These are phyloP conservation scores for Saimiri boliviensis DNA, from an alignment of 2,113 vertebrate species.

Conservation along the genomic window DNA sequence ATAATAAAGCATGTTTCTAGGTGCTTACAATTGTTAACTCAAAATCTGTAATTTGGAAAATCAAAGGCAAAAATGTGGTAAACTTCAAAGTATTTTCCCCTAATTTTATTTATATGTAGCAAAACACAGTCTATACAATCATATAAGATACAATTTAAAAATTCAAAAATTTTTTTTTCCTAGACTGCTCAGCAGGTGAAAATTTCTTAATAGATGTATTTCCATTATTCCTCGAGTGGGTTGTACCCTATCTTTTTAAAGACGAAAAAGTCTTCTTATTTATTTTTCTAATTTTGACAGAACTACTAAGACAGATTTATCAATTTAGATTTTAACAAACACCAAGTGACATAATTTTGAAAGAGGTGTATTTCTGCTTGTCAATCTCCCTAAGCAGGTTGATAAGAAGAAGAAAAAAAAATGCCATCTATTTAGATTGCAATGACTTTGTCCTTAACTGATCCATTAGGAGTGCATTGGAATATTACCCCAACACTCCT, in stretches of 20 bases:
- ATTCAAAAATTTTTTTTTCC: neutral
- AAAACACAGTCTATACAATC: neutral
- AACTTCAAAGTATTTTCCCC: neutral
- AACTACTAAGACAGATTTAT: neutral
- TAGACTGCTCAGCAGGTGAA: neutral
- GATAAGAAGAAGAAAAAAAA: neutral
- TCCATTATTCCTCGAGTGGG: neutral
- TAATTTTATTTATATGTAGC: neutral
- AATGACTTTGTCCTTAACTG: neutral
- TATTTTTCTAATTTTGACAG: neutral
- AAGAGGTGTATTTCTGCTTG: neutral
- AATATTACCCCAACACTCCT: neutral
- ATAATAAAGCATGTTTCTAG: neutral
- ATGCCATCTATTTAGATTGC: neutral
- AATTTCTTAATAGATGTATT: neutral
- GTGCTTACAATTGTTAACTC: neutral
- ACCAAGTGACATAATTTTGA: neutral
- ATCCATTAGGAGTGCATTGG: neutral
- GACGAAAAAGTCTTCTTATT: neutral
- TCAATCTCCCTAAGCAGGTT: neutral
- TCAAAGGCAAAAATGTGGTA: neutral
- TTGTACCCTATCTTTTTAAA: neutral
- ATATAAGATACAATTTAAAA: neutral
- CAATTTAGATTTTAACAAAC: slow-evolving; percentile 13
- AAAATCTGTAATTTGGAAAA: neutral